These are phyloP conservation scores for Catharus ustulatus DNA, from an alignment of 2,797 vertebrate species.

Conservation along the genomic window DNA sequence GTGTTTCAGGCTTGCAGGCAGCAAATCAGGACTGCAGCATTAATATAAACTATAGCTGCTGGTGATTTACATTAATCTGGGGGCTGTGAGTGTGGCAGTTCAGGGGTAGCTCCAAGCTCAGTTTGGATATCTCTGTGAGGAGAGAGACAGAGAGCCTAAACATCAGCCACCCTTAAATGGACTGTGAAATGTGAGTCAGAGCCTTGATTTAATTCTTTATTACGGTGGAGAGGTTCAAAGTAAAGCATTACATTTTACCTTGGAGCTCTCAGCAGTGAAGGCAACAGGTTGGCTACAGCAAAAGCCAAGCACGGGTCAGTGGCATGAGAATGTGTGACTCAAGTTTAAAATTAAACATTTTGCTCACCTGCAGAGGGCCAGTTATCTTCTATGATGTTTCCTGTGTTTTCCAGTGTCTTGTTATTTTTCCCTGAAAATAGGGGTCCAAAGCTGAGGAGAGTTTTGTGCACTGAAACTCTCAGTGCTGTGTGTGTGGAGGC, in stretches of 20 bases:
- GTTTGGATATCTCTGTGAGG: neutral
- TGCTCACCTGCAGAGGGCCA: neutral
- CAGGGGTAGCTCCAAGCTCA: neutral
- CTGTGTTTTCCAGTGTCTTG: neutral
- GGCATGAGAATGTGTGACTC: neutral
- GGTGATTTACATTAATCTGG: neutral
- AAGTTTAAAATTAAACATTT: neutral
- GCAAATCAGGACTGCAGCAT: neutral
- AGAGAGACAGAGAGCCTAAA: neutral
- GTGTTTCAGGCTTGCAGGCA: neutral
- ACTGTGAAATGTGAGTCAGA: constrained; percentile 25
- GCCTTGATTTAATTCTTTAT: neutral
- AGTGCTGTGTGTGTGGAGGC: fast-evolving
- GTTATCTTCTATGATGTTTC: neutral
- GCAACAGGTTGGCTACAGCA: neutral
- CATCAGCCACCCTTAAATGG: neutral
- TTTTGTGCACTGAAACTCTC: neutral
- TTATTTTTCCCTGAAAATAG: neutral
- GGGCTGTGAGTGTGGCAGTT: neutral
- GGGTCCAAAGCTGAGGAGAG: neutral
- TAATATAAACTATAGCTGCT: neutral
- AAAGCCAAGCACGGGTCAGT: neutral
- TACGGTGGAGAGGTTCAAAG: neutral
- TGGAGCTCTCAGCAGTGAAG: neutral
- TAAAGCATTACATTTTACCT: neutral